A percentile compares a stretch with the other conserved stretches of the same genome.
phyloP scores from a whole-genome alignment of 2,888 invertebrate species.

The Venustoraphidia nigricollis region DNA sequence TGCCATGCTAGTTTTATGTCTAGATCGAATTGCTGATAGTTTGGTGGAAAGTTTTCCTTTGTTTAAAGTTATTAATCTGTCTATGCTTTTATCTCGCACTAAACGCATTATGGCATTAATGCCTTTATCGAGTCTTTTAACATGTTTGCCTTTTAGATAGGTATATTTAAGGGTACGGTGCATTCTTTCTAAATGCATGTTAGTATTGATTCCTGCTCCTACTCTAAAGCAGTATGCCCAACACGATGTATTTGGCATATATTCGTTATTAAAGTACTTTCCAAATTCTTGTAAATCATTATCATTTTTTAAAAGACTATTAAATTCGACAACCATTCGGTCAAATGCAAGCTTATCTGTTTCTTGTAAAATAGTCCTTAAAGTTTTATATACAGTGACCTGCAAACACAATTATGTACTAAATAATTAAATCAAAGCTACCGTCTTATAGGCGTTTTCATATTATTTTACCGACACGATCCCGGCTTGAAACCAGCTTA shows the following conservation, averaged over 20 bases:
- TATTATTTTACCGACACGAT: too few relatives aligned
- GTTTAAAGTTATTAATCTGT: constrained; percentile 7
- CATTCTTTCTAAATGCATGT: constrained; percentile 14
- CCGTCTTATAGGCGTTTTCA: too few relatives aligned
- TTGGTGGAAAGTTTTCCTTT: background rate
- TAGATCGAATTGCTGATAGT: too few relatives aligned
- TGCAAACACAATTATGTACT: background rate
- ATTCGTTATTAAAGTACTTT: constrained; percentile 8
- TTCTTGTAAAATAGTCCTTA: constrained; percentile 11
- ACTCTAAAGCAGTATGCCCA: constrained; percentile 12
- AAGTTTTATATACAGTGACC: constrained; percentile 8
- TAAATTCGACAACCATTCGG: constrained; percentile 6
- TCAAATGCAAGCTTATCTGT: constrained; percentile 9
- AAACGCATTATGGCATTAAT: constrained; percentile 11
- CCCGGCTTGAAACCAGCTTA: too few relatives aligned
- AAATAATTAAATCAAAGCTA: too few relatives aligned
- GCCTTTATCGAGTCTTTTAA: constrained; percentile 11
- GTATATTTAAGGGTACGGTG: constrained; percentile 12
- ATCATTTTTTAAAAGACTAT: constrained; percentile 8
- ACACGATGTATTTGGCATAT: constrained; percentile 1
- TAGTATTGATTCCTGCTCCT: constrained; percentile 12
- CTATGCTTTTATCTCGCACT: constrained; percentile 9
- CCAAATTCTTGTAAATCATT: constrained; percentile 8
- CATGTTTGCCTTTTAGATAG: constrained; percentile 12
- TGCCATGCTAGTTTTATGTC: too few relatives aligned